Conservation (phyloP, 2,888 invertebrate species). For the Amphipoea oculea region DNA sequence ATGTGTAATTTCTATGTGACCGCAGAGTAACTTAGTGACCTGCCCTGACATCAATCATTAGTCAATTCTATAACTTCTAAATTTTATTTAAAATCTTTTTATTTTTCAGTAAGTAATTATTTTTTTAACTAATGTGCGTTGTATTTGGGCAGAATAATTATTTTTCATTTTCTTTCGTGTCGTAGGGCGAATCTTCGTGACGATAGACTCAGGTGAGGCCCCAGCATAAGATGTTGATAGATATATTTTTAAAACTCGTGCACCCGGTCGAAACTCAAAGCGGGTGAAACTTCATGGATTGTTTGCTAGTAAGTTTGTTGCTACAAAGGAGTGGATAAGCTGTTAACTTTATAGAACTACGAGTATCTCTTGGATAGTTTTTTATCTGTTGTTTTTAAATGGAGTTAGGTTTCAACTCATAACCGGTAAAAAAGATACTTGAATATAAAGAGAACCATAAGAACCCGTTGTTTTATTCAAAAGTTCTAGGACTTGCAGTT, state of each 20-base stretch:
- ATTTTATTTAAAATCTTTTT: background rate
- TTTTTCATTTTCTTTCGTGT: background rate
- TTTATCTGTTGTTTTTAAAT: constrained; percentile 6
- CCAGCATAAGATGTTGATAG: constrained; percentile 19
- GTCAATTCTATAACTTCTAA: background rate
- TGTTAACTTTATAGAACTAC: constrained; percentile 5
- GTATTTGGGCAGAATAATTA: background rate
- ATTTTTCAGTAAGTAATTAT: background rate
- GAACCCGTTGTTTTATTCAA: too few relatives aligned
- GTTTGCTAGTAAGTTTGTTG: constrained; percentile 39
- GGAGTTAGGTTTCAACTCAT: background rate
- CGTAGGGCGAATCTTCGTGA: too few relatives aligned
- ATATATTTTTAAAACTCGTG: constrained; percentile 25
- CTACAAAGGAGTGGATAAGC: constrained; percentile 34
- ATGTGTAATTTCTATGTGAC: background rate
- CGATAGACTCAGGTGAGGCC: background rate
- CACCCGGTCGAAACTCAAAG: constrained; percentile 13
- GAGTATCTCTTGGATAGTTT: constrained; percentile 1
- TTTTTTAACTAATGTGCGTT: background rate
- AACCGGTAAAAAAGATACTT: background rate
- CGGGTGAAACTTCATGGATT: constrained; percentile 36
- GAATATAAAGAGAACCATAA: background rate
- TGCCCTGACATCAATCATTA: background rate
- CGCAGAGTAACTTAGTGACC: background rate
- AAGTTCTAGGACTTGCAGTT: too few relatives aligned